These are phyloP conservation scores for Albula goreensis DNA, from an alignment of 2,113 vertebrate genomes.

Conservation along the genomic window DNA sequence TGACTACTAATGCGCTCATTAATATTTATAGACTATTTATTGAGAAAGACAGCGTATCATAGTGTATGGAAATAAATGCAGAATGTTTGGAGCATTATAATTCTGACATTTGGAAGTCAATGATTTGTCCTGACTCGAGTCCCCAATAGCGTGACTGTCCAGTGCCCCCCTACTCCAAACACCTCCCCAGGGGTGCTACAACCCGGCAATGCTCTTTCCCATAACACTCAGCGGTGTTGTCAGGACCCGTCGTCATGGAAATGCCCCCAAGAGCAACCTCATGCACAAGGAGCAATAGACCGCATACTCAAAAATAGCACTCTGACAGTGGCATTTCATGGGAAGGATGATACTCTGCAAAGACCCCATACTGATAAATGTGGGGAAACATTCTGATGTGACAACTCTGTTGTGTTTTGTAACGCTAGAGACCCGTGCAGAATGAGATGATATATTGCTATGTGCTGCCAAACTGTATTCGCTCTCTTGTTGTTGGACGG, in stretches of 20 bases:
- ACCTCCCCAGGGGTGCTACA: constrained; percentile 8
- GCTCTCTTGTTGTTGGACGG: not conserved
- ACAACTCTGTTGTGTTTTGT: not conserved
- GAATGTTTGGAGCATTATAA: not conserved
- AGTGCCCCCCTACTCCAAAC: not conserved
- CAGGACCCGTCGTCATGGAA: constrained; percentile 52
- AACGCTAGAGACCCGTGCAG: not conserved
- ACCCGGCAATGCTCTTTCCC: constrained; percentile 31
- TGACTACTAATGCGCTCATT: not conserved
- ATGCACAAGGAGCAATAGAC: constrained; percentile 27
- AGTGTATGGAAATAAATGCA: not conserved
- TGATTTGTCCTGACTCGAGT: not conserved
- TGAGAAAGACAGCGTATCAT: not conserved
- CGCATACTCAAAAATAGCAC: not conserved
- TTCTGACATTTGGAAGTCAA: not conserved
- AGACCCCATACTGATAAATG: constrained; percentile 17
- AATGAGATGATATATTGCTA: not conserved
- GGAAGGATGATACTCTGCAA: not conserved
- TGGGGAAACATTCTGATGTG: not conserved
- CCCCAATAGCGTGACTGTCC: not conserved
- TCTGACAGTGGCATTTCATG: not conserved
- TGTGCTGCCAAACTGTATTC: not conserved
- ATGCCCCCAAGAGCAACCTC: constrained; percentile 43
- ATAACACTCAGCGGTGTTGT: constrained; percentile 47
- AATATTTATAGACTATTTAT: not conserved